These are phyloP conservation scores for Oxyteleia sp. DNA, from an alignment of 2,888 invertebrate species.

Conservation along the genomic window DNA sequence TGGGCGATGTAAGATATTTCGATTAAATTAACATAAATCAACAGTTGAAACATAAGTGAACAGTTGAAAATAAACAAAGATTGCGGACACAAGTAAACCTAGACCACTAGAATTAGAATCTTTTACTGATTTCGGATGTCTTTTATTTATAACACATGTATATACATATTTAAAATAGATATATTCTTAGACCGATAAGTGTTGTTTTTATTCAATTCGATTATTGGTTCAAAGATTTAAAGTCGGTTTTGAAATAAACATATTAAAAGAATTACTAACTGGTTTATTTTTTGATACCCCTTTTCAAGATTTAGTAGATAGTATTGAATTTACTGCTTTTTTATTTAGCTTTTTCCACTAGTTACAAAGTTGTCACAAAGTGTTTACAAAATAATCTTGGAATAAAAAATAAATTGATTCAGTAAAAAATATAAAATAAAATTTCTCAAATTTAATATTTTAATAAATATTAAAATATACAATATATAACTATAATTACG, in stretches of 20 bases:
- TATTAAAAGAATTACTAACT: background rate
- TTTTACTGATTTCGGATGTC: constrained; percentile 14
- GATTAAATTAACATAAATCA: constrained; percentile 24
- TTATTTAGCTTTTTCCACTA: too few species aligned
- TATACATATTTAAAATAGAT: constrained; percentile 27
- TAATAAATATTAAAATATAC: too few species aligned
- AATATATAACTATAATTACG: too few species aligned
- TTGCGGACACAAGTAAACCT: background rate
- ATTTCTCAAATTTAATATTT: too few species aligned
- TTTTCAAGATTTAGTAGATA: too few species aligned
- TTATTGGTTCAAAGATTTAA: background rate
- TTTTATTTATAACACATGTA: constrained; percentile 23
- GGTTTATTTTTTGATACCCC: too few species aligned
- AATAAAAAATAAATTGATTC: too few species aligned
- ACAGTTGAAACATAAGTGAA: too few species aligned
- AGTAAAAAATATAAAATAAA: too few species aligned
- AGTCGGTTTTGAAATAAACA: background rate
- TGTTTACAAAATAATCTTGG: too few species aligned
- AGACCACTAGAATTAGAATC: background rate
- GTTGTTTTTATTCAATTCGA: background rate
- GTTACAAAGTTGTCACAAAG: too few species aligned
- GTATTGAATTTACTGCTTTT: too few species aligned
- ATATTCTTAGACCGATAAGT: constrained; percentile 38
- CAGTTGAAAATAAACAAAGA: background rate
- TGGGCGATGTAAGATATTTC: constrained; percentile 82